A percentile compares a stretch with the other conserved stretches of the same genome.
These are phyloP conservation scores for Eulemur macaco DNA, from an alignment of 2,113 vertebrate genomes.

Conservation along the genomic window DNA sequence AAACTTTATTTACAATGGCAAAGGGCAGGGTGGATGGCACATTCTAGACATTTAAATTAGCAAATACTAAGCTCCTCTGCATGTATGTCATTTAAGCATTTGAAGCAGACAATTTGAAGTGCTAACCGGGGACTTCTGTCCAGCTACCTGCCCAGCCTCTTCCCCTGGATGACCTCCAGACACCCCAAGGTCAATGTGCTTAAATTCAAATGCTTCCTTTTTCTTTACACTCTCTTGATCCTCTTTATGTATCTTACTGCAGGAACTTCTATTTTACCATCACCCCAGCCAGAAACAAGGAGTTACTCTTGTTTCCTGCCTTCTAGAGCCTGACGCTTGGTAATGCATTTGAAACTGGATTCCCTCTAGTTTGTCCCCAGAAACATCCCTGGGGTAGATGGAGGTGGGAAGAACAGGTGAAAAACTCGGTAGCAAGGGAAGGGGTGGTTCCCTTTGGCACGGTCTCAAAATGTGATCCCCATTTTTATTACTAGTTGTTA, in stretches of 20 bases:
- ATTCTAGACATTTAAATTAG: neutral
- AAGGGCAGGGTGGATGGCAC: neutral
- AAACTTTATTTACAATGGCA: neutral
- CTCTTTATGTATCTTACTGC: neutral
- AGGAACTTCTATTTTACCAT: neutral
- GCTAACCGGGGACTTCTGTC: neutral
- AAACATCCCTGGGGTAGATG: neutral
- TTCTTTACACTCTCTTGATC: neutral
- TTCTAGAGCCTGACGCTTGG: neutral
- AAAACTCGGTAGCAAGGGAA: neutral
- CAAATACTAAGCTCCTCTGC: neutral
- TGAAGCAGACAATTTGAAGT: neutral
- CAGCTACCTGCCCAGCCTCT: neutral
- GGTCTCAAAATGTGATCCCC: neutral
- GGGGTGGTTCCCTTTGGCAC: neutral
- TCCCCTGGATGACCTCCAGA: neutral
- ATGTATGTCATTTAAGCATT: neutral
- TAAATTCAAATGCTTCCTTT: neutral
- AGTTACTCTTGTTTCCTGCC: neutral
- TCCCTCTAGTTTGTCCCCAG: neutral
- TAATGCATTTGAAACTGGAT: neutral
- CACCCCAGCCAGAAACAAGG: neutral
- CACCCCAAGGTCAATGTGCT: neutral
- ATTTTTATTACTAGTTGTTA: neutral
- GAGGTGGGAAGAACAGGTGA: neutral